Percentiles rank a stretch among this genome's conserved stretches.
Evolutionary conservation across 92 coral and sea anemone genomes (phyloP).

Genomic region (Anthopleura xanthogrammica): DNA sequence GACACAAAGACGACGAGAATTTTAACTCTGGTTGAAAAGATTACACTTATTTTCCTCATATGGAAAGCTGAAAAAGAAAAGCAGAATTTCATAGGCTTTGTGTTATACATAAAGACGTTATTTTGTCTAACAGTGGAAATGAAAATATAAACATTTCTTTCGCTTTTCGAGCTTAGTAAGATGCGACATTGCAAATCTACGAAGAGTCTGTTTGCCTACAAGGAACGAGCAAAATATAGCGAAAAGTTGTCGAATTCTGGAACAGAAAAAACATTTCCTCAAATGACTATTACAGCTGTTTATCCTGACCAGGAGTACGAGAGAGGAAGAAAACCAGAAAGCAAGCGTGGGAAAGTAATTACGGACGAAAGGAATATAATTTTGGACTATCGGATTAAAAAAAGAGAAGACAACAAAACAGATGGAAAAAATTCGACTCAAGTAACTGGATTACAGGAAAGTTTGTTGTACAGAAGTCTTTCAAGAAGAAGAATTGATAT

Average conservation of each 20-base stretch:
- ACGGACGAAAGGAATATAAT: slow-evolving; percentile 17
- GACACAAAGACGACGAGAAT: background rate
- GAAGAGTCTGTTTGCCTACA: background rate
- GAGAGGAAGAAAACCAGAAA: background rate
- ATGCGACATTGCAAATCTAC: background rate
- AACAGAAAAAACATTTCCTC: background rate
- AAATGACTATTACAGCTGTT: background rate
- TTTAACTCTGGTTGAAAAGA: background rate
- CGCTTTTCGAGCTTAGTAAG: background rate
- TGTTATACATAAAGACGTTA: background rate
- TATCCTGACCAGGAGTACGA: background rate
- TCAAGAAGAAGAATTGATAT: slow-evolving; percentile 15
- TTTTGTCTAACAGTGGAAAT: no score
- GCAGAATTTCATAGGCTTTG: background rate
- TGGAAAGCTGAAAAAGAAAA: background rate
- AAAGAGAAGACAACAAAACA: background rate
- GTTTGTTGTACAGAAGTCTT: slow-evolving; percentile 9
- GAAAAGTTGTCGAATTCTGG: background rate
- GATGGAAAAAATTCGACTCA: background rate
- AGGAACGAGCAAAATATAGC: background rate
- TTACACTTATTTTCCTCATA: background rate
- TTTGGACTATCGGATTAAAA: slow-evolving; percentile 5
- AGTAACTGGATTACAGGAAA: background rate
- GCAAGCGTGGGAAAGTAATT: background rate
- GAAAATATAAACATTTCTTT: background rate